A percentile compares a stretch with the other conserved stretches of the same genome.
Conservation (phyloP, 2,113 vertebrate genomes). For the Aegypius monachus region DNA sequence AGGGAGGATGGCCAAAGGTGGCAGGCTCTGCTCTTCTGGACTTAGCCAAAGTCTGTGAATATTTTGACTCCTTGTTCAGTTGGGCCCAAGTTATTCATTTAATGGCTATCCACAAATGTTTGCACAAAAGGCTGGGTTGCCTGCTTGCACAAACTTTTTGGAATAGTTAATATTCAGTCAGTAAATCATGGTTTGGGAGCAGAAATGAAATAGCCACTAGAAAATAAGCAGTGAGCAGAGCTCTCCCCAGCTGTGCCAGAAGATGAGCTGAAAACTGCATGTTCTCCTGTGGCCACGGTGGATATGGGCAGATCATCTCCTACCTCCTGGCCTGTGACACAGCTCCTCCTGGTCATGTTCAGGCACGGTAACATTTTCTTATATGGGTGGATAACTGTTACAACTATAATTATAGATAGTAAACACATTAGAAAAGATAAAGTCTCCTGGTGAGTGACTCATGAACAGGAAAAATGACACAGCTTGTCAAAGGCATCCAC, state of each 20-base stretch:
- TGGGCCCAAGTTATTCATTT: not conserved
- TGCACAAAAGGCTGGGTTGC: slow-evolving; percentile 15
- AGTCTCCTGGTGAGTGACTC: not conserved
- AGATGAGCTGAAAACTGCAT: not conserved
- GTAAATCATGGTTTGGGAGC: not conserved
- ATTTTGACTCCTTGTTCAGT: not conserved
- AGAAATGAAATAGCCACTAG: not conserved
- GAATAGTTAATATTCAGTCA: not conserved
- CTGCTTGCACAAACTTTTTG: not conserved
- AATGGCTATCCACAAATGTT: not conserved
- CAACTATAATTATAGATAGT: slow-evolving; percentile 37
- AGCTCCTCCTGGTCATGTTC: not conserved
- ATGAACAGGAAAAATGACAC: not conserved
- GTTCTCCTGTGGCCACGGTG: not conserved
- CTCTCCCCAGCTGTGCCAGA: not conserved
- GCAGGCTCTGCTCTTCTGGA: not conserved
- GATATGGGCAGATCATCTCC: not conserved
- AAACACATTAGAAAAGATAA: not conserved
- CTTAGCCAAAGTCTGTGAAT: not conserved
- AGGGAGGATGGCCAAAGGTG: not conserved
- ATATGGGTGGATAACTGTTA: not conserved
- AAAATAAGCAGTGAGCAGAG: not conserved
- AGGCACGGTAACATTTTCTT: not conserved
- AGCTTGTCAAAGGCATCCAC: not conserved
- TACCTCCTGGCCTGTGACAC: not conserved